Evolutionary conservation across 64 coral and sea anemone species (phyloP).

Genomic region (Pocillopora damicornis): DNA sequence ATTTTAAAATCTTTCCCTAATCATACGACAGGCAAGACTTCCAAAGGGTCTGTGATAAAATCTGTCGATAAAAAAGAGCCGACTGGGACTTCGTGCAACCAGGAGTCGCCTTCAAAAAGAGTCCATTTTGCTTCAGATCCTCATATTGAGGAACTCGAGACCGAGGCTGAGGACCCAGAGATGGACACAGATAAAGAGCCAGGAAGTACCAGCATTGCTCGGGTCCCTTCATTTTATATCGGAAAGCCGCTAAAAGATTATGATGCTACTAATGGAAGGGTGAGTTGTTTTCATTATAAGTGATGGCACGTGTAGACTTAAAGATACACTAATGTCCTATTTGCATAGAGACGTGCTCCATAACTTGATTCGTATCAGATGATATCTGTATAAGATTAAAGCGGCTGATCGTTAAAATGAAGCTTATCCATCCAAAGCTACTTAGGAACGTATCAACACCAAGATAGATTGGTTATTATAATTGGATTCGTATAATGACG

Average conservation of each 20-base stretch:
- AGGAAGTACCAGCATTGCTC: neutral
- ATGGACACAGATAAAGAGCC: neutral
- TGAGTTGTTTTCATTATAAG: neutral
- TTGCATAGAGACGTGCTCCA: too few relatives aligned
- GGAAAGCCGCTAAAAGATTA: slow-evolving; percentile 28
- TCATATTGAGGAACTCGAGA: slow-evolving; percentile 10
- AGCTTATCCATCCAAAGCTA: too few relatives aligned
- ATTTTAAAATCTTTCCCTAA: neutral
- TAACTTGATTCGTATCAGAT: too few relatives aligned
- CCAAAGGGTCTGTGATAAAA: neutral
- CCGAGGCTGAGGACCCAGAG: neutral
- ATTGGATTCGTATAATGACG: too few relatives aligned
- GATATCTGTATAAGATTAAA: too few relatives aligned
- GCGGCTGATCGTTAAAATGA: too few relatives aligned
- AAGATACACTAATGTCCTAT: too few relatives aligned
- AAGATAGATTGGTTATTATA: too few relatives aligned
- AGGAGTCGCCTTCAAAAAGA: neutral
- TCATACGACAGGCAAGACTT: neutral
- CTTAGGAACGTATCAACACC: too few relatives aligned
- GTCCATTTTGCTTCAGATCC: neutral
- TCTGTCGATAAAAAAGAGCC: neutral
- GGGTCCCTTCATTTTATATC: slow-evolving; percentile 29
- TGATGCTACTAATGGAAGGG: slow-evolving; percentile 20
- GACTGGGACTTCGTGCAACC: neutral
- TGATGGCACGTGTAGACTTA: neutral